These are phyloP conservation scores for Caranx ignobilis DNA, from an alignment of 2,113 vertebrate species.

Conservation along the genomic window DNA sequence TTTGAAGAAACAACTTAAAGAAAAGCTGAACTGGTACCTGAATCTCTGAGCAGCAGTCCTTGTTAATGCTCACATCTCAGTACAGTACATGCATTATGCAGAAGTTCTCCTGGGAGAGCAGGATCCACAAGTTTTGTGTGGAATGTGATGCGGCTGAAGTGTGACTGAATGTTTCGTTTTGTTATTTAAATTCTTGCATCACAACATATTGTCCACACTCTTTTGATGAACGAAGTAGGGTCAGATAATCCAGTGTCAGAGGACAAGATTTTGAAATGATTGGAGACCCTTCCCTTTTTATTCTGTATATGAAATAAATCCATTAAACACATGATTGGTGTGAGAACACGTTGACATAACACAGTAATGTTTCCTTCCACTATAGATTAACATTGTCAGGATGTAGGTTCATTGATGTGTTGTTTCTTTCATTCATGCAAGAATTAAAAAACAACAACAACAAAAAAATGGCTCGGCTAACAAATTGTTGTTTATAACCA, in stretches of 20 bases:
- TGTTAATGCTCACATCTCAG: neutral
- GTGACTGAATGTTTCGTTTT: conserved; percentile 38
- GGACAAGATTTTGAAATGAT: neutral
- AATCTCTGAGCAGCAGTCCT: conserved; percentile 18
- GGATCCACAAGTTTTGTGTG: neutral
- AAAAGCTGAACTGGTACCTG: neutral
- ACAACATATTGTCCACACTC: neutral
- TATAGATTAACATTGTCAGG: neutral
- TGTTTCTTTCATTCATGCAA: conserved; percentile 4
- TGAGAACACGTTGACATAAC: neutral
- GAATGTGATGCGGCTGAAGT: neutral
- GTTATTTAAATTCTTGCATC: neutral
- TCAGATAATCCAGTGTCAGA: neutral
- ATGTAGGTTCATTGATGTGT: neutral
- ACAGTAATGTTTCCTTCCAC: neutral
- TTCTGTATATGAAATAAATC: neutral
- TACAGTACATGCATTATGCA: conserved; percentile 53
- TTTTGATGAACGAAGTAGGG: neutral
- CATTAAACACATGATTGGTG: neutral
- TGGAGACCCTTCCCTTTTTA: neutral
- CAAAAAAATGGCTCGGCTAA: neutral
- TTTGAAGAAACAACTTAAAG: neutral
- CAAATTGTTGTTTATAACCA: neutral
- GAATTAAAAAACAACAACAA: neutral
- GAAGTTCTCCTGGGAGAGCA: conserved; percentile 21